Percentiles rank a stretch among this genome's conserved stretches.
phyloP scores from a whole-genome alignment of 2,113 vertebrate species.

The Pao palembangensis region DNA sequence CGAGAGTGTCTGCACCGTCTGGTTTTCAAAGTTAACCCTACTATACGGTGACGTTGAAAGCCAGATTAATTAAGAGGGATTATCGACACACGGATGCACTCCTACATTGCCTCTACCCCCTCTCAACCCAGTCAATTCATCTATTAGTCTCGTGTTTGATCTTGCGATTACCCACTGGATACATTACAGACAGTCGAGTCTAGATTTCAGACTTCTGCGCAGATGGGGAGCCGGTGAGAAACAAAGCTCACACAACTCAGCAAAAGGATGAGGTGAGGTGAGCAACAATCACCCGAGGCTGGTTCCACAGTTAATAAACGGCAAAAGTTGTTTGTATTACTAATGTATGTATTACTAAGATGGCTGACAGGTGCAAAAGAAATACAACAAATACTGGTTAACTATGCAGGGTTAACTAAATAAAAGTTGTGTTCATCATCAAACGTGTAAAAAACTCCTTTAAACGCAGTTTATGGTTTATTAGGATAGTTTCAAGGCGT shows the following conservation, averaged over 20 bases:
- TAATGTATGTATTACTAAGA: background rate
- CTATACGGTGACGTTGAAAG: slow-evolving; percentile 15
- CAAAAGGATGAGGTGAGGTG: slow-evolving; percentile 1
- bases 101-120: too few relatives aligned
- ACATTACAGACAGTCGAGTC: slow-evolving; percentile 11
- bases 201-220: slow-evolving; percentile 12
- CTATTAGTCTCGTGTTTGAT: slow-evolving; percentile 5
- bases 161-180: background rate
- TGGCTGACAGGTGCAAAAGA: background rate
- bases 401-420: too few relatives aligned
- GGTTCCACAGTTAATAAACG: background rate
- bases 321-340: too few relatives aligned
- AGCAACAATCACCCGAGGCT: slow-evolving; percentile 5
- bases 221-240: slow-evolving; percentile 8
- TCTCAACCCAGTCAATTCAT: slow-evolving; percentile 6
- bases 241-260: slow-evolving; percentile 12
- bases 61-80: slow-evolving; percentile 39
- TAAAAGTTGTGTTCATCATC: too few relatives aligned
- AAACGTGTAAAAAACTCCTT: too few relatives aligned
- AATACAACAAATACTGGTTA: too few relatives aligned
- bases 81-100: slow-evolving; percentile 15
- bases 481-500: too few relatives aligned
- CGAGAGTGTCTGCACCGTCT: slow-evolving; percentile 15
- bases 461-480: too few relatives aligned
- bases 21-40: slow-evolving; percentile 18